Conservation (phyloP, 2,888 invertebrate genomes). For the Lochmaea crataegi region DNA sequence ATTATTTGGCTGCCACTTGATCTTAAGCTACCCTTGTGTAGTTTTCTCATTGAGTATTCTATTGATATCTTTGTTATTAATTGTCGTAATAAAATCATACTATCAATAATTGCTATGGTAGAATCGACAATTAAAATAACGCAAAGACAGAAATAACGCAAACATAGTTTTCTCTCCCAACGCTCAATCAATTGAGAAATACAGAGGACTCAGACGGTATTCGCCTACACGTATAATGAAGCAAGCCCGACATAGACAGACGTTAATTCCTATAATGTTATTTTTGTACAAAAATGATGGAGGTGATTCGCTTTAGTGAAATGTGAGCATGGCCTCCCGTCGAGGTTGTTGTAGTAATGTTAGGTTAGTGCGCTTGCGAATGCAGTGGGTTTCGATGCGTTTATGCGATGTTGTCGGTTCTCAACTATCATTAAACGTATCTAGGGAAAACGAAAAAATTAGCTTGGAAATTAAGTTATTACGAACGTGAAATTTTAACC, state of each 20-base stretch:
- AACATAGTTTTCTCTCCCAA: not conserved
- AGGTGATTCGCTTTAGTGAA: slow-evolving; percentile 2
- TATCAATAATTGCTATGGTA: no score
- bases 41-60: no score
- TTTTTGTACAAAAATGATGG: slow-evolving; percentile 21
- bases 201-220: slow-evolving; percentile 1
- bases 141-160: no score
- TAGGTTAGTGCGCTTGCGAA: slow-evolving; percentile 19
- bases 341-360: slow-evolving; percentile 20
- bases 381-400: slow-evolving; percentile 16
- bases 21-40: no score
- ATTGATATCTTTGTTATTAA: no score
- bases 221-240: slow-evolving; percentile 22
- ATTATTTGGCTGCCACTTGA: no score
- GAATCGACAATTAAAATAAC: no score
- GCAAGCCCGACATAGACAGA: not conserved
- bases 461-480: not conserved
- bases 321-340: slow-evolving; percentile 13
- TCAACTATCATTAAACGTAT: not conserved
- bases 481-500: no score
- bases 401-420: slow-evolving; percentile 18
- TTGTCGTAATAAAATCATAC: no score
- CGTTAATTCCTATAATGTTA: slow-evolving; percentile 5
- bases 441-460: not conserved
- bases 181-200: not conserved